Base-by-base conservation (phyloP, 2,113 vertebrate genomes). In the Ancistrus triradiatus region DNA sequence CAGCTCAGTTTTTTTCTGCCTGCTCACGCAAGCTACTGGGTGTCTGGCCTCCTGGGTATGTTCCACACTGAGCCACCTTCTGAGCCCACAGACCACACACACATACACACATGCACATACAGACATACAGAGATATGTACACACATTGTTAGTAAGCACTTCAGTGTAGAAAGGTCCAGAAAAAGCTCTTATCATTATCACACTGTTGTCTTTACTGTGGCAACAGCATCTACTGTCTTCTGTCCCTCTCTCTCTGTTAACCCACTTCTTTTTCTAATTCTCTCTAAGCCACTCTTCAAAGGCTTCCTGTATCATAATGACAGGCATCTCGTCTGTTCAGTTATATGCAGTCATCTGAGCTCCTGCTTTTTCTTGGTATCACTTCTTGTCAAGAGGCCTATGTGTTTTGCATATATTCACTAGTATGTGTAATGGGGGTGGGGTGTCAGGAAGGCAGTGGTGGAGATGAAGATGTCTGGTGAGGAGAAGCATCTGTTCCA, bases 381-480 rank as follows among this genome's bases (percentile, higher is more conserved):
- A 83, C 84, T 83, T 72, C 48, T 84, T 42, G 44, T 70, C 65
- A 74, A 76, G 66, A 37, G 42, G 19, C 17, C 24, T 48, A 19
- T 51, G 47, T 67, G 49, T 2, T 58, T 15, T 63, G 47, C 66
- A 69, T 69, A 70, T 73, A 67, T 72, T 33, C 38, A 74, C 8
- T 2, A 42, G 79, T 84, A 84, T 67, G 84, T 80, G 72, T 79
- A n/a, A n/a, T n/a, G n/a, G 81, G 83, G 80, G 81, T 84, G 87
- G 89, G 86, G 83, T 90, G 87, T 92, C 83, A 86, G 85, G 87
- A 91, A 86, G 88, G 74, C 75, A 86, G 80, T 81, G 85, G 11
- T 79, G 84, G 80, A 83, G 83, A 75, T 80, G 58, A 72, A 83
- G 75, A 83, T 53, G 81, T 87, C 86, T 76, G 84, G 74, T 50